A percentile compares a stretch with the other conserved stretches of the same genome.
These are phyloP conservation scores for Mohoua ochrocephala DNA, from an alignment of 2,113 vertebrate species.

Conservation along the genomic window DNA sequence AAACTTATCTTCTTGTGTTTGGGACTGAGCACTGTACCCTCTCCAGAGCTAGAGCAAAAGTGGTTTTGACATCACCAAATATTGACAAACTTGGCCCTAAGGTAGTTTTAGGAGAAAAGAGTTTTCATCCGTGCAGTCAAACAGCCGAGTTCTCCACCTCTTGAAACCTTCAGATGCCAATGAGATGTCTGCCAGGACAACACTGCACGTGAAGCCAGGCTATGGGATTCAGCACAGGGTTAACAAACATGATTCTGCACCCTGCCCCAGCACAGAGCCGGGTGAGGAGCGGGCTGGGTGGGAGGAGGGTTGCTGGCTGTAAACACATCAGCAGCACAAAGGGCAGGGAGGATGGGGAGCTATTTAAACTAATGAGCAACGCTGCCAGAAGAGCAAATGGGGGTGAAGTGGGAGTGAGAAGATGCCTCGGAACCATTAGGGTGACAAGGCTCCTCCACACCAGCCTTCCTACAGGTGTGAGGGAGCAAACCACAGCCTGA, in stretches of 20 bases:
- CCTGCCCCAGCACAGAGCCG: not conserved
- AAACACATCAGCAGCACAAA: conserved; percentile 28
- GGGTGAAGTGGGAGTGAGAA: not conserved
- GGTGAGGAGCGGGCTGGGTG: not conserved
- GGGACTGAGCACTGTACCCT: not conserved
- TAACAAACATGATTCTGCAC: not conserved
- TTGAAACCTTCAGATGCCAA: not conserved
- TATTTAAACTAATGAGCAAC: not conserved
- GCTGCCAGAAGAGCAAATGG: not conserved
- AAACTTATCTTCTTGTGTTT: not conserved
- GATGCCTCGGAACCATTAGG: not conserved
- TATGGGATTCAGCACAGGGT: not conserved
- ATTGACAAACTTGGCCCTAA: not conserved
- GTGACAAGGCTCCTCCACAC: not conserved
- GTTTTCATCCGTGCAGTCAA: not conserved
- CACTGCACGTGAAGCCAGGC: not conserved
- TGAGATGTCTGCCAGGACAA: not conserved
- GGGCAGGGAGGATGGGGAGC: conserved; percentile 14
- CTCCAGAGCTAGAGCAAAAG: not conserved
- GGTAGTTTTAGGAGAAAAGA: not conserved
- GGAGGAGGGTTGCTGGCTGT: conserved; percentile 8
- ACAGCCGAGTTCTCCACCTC: not conserved
- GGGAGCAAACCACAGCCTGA: not conserved
- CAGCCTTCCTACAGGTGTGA: not conserved
- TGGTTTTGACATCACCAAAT: not conserved